Evolutionary conservation across 1,140 invertebrate genomes (phyloP).

Genomic region (Scaptomyza montana): DNA sequence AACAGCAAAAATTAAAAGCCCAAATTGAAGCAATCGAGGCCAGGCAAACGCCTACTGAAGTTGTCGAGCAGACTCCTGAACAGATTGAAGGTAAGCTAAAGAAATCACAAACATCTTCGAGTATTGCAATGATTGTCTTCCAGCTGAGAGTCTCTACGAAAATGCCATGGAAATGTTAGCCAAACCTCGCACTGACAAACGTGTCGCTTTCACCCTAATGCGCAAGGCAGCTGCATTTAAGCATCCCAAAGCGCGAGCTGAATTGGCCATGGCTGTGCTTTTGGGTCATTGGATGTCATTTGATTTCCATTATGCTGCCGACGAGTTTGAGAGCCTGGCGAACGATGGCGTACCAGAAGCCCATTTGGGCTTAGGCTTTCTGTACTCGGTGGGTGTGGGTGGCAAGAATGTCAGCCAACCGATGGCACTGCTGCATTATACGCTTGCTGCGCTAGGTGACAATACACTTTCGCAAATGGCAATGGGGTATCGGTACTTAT

Average conservation of each 20-base stretch:
- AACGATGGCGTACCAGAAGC: conserved; percentile 92
- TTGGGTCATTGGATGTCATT: conserved; percentile 91
- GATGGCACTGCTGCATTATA: conserved; percentile 95
- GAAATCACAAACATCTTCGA: neutral
- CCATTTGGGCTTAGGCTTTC: conserved; percentile 94
- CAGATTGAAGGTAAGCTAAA: conserved; percentile 66
- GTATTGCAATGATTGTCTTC: neutral
- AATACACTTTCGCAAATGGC: conserved; percentile 97
- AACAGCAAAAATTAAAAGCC: conserved; percentile 69
- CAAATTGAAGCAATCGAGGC: conserved; percentile 66
- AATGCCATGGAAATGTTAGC: conserved; percentile 71
- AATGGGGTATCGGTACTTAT: conserved; percentile 94
- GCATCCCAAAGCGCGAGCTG: conserved; percentile 91
- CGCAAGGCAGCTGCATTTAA: conserved; percentile 89
- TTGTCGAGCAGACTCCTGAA: conserved; percentile 49
- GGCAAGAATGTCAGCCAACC: conserved; percentile 93
- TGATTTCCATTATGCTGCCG: conserved; percentile 90
- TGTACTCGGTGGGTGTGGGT: conserved; percentile 94
- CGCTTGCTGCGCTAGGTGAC: conserved; percentile 94
- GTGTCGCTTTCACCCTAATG: conserved; percentile 61
- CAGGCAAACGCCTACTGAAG: conserved; percentile 4
- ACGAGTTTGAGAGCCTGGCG: conserved; percentile 91
- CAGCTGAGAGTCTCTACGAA: conserved; percentile 70
- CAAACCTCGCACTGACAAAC: conserved; percentile 65
- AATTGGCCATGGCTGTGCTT: conserved; percentile 93